Percentiles rank a stretch among this genome's conserved stretches.
phyloP scores from a whole-genome alignment of 2,113 vertebrate genomes.

The Calcarius ornatus region DNA sequence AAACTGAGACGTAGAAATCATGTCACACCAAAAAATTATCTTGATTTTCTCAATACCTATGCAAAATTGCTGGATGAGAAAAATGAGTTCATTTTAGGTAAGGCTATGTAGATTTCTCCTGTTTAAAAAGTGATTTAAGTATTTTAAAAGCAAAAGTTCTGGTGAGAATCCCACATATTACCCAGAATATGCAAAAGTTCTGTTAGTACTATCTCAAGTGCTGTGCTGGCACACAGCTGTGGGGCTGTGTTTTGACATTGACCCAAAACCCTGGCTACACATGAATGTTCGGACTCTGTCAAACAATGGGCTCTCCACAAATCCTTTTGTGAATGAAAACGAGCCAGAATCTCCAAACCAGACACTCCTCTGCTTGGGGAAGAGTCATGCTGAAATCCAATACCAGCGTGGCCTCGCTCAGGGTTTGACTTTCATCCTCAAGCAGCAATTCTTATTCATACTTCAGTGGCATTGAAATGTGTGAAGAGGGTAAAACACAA shows the following conservation, averaged over 20 bases:
- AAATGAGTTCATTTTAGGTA: slow-evolving; percentile 85
- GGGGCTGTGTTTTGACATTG: not conserved
- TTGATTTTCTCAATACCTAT: slow-evolving; percentile 91
- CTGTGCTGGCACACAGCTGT: not conserved
- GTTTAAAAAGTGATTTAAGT: not conserved
- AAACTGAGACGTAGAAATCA: slow-evolving; percentile 89
- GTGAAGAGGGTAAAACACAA: not conserved
- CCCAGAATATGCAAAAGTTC: not conserved
- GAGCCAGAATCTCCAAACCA: not conserved
- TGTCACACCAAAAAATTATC: slow-evolving; percentile 93
- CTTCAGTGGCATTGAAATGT: not conserved
- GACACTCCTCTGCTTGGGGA: not conserved
- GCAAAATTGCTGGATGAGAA: slow-evolving; percentile 86
- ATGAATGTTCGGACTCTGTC: not conserved
- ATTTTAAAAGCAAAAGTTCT: not conserved
- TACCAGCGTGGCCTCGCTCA: not conserved
- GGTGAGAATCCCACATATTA: not conserved
- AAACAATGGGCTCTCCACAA: not conserved
- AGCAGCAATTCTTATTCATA: not conserved
- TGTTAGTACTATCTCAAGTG: not conserved
- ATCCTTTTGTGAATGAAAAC: not conserved
- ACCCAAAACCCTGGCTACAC: not conserved
- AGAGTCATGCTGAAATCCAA: not conserved
- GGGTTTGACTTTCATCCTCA: not conserved
- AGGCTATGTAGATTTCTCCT: not conserved